These are phyloP conservation scores for Perca fluviatilis DNA, from an alignment of 2,113 vertebrate genomes.

Conservation along the genomic window DNA sequence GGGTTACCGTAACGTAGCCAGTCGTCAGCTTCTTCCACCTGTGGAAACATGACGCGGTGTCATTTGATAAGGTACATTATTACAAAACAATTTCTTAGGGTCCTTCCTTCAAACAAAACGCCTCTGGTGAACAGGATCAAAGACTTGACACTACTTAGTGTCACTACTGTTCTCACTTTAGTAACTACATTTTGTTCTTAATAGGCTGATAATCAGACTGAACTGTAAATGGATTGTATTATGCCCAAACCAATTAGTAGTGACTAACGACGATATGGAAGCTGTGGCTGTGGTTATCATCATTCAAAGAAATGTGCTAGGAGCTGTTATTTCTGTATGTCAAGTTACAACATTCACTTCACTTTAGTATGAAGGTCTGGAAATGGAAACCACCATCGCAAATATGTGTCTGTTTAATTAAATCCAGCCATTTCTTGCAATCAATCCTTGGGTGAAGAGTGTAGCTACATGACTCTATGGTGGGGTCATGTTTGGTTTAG, in stretches of 20 bases:
- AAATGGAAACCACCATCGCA: not conserved
- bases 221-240: too few relatives aligned
- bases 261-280: too few relatives aligned
- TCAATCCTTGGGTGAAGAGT: not conserved
- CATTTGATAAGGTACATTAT: too few relatives aligned
- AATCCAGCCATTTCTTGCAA: not conserved
- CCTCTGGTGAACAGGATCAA: not conserved
- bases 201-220: too few relatives aligned
- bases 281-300: too few relatives aligned
- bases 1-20: slow-evolving; percentile 95
- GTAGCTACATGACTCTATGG: not conserved
- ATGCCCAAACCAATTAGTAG: too few relatives aligned
- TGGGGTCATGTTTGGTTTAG: not conserved
- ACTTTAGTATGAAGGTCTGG: not conserved
- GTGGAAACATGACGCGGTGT: not conserved
- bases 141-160: too few relatives aligned
- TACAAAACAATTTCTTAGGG: not conserved
- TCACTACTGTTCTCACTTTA: too few relatives aligned
- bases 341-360: not conserved
- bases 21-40: slow-evolving; percentile 95
- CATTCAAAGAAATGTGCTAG: too few relatives aligned
- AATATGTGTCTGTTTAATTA: not conserved
- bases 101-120: not conserved
- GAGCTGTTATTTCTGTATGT: too few relatives aligned
- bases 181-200: too few relatives aligned